These are phyloP conservation scores for Hydropsyche tenuis DNA, from an alignment of 1,140 invertebrate genomes.

Conservation along the genomic window DNA sequence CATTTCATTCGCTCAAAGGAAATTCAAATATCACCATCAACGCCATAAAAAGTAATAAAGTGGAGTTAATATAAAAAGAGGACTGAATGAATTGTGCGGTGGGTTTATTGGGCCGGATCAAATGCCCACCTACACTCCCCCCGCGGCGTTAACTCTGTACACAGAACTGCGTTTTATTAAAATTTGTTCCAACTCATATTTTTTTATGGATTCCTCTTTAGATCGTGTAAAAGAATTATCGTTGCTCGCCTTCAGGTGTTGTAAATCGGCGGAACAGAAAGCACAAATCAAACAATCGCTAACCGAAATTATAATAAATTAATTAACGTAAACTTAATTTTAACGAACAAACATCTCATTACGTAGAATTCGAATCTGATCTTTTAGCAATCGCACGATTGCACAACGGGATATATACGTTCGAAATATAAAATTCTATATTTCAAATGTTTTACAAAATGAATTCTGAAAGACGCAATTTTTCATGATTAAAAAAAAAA, in stretches of 20 bases:
- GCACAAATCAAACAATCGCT: no score
- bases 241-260: slow-evolving; percentile 31
- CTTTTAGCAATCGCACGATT: no score
- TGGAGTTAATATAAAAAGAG: slow-evolving; percentile 48
- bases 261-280: neutral
- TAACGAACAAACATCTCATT: no score
- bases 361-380: no score
- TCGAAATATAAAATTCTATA: no score
- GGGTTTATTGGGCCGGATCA: slow-evolving; percentile 44
- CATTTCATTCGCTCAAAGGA: slow-evolving; percentile 36
- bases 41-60: slow-evolving; percentile 48
- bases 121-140: slow-evolving; percentile 24
- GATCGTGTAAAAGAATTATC: slow-evolving; percentile 43
- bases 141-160: slow-evolving; percentile 35
- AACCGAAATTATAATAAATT: no score
- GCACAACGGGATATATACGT: no score
- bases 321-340: no score
- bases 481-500: neutral
- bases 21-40: slow-evolving; percentile 43
- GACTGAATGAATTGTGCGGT: slow-evolving; percentile 47
- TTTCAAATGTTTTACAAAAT: neutral
- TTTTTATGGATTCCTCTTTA: slow-evolving; percentile 46
- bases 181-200: slow-evolving; percentile 49
- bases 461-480: neutral
- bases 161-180: slow-evolving; percentile 47